Conservation (phyloP, 1,140 invertebrate species). For the Achroia grisella region DNA sequence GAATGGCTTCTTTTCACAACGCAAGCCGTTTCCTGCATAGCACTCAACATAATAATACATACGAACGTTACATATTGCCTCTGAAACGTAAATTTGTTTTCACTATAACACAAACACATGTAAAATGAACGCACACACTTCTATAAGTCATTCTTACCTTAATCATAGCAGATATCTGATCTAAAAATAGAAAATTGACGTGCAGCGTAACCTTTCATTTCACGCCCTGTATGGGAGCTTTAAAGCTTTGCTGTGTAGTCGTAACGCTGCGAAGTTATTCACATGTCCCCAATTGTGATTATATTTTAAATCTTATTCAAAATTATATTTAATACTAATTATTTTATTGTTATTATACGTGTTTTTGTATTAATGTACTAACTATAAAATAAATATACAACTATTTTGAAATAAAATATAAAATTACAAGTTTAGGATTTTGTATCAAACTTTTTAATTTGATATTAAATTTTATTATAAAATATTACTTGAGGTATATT, state of each 20-base stretch:
- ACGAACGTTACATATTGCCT: conserved; percentile 49
- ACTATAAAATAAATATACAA: no score
- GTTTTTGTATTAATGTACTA: no score
- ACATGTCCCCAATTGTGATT: not conserved
- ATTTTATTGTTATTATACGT: no score
- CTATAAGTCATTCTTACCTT: conserved; percentile 31
- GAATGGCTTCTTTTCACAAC: conserved; percentile 81
- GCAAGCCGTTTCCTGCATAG: conserved; percentile 36
- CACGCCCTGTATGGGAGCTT: conserved; percentile 35
- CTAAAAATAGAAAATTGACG: conserved; percentile 29
- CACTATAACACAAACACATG: conserved; percentile 16
- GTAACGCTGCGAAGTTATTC: not conserved
- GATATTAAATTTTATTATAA: no score
- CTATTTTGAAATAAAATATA: no score
- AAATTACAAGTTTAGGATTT: no score
- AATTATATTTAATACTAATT: no score
- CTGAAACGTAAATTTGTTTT: conserved; percentile 29
- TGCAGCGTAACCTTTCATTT: conserved; percentile 30
- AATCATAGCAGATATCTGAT: conserved; percentile 51
- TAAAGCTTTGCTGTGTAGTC: conserved; percentile 10
- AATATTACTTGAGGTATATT: no score
- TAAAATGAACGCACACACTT: conserved; percentile 6
- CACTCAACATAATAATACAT: conserved; percentile 42
- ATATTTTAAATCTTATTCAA: no score
- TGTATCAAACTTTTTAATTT: no score